Conservation (phyloP, 2,797 vertebrate genomes). For the Poecilia gillii region DNA sequence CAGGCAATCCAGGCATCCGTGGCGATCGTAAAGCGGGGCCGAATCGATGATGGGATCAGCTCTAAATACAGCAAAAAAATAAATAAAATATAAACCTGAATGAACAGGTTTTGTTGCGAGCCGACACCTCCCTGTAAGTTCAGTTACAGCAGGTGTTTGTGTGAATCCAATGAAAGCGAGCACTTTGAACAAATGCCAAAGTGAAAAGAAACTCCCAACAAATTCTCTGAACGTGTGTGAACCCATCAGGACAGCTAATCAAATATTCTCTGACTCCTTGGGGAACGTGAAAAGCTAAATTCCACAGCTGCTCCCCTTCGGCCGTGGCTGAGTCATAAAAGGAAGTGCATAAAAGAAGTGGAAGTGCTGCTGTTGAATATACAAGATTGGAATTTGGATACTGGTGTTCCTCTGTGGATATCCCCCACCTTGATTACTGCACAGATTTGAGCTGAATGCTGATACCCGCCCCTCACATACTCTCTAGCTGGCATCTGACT, state of each 20-base stretch:
- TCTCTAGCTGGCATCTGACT: constrained; percentile 35
- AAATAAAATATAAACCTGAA: constrained; percentile 32
- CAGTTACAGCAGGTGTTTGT: constrained; percentile 76
- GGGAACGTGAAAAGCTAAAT: constrained; percentile 74
- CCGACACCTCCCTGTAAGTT: constrained; percentile 75
- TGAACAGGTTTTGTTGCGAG: constrained; percentile 77
- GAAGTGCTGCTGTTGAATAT: neutral
- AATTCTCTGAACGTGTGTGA: constrained; percentile 83
- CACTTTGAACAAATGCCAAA: constrained; percentile 61
- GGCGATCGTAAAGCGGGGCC: constrained; percentile 83
- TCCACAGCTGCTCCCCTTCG: neutral
- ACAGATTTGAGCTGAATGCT: constrained; percentile 65
- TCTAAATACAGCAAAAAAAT: constrained; percentile 24
- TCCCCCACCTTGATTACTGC: constrained; percentile 50
- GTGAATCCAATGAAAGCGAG: constrained; percentile 78
- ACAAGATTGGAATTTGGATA: constrained; percentile 3
- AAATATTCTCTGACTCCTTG: constrained; percentile 86
- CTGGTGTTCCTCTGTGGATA: constrained; percentile 62
- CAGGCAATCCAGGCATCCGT: constrained; percentile 89
- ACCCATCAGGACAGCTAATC: constrained; percentile 85
- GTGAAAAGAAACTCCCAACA: neutral
- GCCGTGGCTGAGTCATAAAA: neutral
- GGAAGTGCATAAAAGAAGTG: neutral
- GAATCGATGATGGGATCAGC: constrained; percentile 84
- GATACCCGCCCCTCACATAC: constrained; percentile 61